Percentiles rank a stretch among this genome's conserved stretches.
Conservation (phyloP, 2,888 invertebrate genomes). For the Rotaria sp. region DNA sequence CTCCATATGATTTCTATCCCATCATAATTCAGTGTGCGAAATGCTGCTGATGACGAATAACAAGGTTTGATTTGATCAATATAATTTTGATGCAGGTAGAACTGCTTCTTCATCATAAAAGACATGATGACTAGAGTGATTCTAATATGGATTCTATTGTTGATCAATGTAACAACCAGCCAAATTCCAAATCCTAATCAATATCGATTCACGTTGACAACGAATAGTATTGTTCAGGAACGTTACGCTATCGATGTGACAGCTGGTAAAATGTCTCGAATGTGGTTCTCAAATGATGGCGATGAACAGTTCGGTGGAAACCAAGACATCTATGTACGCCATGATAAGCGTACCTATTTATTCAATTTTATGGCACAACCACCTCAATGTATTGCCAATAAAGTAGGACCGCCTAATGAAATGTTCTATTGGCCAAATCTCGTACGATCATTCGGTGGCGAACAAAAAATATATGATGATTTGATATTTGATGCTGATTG, state of each 20-base stretch:
- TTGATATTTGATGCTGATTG: neutral
- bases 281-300: neutral
- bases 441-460: neutral
- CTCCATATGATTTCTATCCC: no score
- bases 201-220: neutral
- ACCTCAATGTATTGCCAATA: neutral
- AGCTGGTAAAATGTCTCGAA: neutral
- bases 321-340: neutral
- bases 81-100: no score
- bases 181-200: slow-evolving; percentile 7
- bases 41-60: no score
- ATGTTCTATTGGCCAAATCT: neutral
- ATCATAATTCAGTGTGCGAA: no score
- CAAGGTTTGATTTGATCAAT: no score
- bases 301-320: neutral
- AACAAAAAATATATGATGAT: neutral
- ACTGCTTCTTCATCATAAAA: no score
- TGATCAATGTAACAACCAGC: neutral
- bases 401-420: neutral
- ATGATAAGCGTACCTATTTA: neutral
- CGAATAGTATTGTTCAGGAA: neutral
- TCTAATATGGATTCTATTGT: neutral
- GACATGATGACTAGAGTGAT: no score
- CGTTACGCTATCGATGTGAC: neutral
- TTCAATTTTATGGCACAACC: neutral